Conservation (phyloP, 2,888 invertebrate genomes). For the Aradus depressus region DNA sequence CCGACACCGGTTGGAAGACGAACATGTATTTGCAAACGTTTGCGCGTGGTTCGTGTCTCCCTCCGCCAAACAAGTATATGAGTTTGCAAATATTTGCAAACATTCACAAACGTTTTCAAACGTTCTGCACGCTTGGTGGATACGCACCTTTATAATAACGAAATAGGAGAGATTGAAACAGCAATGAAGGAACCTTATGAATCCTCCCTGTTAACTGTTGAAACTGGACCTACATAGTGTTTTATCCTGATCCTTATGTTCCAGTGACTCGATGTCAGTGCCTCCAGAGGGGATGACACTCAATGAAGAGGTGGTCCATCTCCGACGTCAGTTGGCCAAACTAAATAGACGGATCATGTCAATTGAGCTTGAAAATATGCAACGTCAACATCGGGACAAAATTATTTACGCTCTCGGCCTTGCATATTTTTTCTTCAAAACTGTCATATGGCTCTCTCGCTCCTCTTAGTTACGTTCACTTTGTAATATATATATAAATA, state of each 20-base stretch:
- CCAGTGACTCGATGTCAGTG: constrained; percentile 7
- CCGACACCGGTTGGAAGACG: too few relatives aligned
- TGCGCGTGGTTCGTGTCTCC: too few relatives aligned
- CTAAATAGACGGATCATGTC: constrained; percentile 75
- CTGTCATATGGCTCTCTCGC: constrained; percentile 62
- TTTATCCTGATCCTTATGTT: background rate
- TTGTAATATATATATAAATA: too few relatives aligned
- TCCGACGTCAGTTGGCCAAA: constrained; percentile 76
- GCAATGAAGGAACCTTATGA: too few relatives aligned
- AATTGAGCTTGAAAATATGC: constrained; percentile 73
- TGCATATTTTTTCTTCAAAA: constrained; percentile 75
- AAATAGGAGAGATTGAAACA: too few relatives aligned
- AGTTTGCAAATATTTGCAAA: too few relatives aligned
- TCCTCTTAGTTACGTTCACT: constrained; percentile 28
- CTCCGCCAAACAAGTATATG: too few relatives aligned
- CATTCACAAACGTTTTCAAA: too few relatives aligned
- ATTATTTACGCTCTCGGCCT: constrained; percentile 72
- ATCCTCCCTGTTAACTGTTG: background rate
- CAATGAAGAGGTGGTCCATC: constrained; percentile 67
- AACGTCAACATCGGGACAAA: constrained; percentile 76
- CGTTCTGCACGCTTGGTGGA: too few relatives aligned
- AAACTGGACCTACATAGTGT: background rate
- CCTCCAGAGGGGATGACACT: constrained; percentile 44
- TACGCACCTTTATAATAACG: too few relatives aligned
- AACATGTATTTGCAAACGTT: too few relatives aligned